Evolutionary conservation across 2,888 invertebrate species (phyloP), one percentile per base, ranked within the genome.

Genomic region (Panopea generosa): DNA sequence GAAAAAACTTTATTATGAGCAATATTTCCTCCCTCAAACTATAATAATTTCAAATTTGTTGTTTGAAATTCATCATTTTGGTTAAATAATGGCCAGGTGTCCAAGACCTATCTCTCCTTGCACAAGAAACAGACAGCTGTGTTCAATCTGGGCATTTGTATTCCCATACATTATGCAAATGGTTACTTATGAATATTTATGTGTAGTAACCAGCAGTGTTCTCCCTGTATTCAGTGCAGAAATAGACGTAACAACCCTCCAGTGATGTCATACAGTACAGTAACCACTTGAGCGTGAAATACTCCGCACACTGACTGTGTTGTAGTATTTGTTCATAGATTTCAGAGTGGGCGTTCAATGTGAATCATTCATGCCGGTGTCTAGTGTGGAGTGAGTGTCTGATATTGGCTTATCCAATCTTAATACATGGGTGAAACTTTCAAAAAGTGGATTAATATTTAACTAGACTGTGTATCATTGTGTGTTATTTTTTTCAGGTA

Each of bases 301-400:
- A 62, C 50, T 56, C 14, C 52, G 22, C 26, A 40, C 29, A 22
- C 33, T 18, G 38, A 38, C 52, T 18, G n/a, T 20, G 16, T 24
- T 27, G 45, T 40, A 45, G 45, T 56, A 52, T 49, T 62, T 62
- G 67, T 67, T 73, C 73, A 73, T 67, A 45, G 59, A 52, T 55
- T 47, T 40, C 57, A 56, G 75, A 75, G 77, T 77, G 73, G 77
- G 77, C 77, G 77, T 77, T 18, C 45, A 60, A 57, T 26, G 62
- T 74, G 73, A 74, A 52, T 74, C 73, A 74, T 62, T 55, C 50
- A 14, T 33, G 11, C 33, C 11, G 33, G 59, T 57, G 53, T 40
- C 43, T 63, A 45, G 33, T 33, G 33, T 11, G 40, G 38, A 33
- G 47, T 47, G 45, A 47, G 29, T 55, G 55, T 56, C 56, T 56